Evolutionary conservation across 1,140 invertebrate genomes (phyloP).

Genomic region (Lordiphosa clarofinis): DNA sequence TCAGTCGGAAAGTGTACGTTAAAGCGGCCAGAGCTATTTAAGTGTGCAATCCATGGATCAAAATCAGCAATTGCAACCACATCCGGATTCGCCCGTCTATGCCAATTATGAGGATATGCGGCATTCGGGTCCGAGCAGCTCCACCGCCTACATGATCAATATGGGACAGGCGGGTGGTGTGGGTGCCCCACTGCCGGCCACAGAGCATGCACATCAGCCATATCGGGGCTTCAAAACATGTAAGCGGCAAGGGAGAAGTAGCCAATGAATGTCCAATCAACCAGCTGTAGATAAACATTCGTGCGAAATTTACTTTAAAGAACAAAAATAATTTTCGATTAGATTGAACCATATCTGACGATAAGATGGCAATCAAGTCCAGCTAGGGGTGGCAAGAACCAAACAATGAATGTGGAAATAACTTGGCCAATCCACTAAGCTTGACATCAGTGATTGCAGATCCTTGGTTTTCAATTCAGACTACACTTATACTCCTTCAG

Average conservation of each 20-base stretch:
- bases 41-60: slow-evolving; percentile 17
- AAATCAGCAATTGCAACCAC: slow-evolving; percentile 8
- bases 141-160: slow-evolving; percentile 43
- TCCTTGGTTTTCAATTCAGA: no score
- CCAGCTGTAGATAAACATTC: neutral
- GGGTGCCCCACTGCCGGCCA: neutral
- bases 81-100: slow-evolving; percentile 36
- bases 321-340: neutral
- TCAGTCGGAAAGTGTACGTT: slow-evolving; percentile 26
- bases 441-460: no score
- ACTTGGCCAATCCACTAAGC: no score
- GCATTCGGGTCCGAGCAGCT: slow-evolving; percentile 36
- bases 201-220: slow-evolving; percentile 16
- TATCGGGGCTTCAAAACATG: slow-evolving; percentile 55
- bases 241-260: slow-evolving; percentile 10
- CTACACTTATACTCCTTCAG: no score
- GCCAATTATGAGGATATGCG: slow-evolving; percentile 61
- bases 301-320: neutral
- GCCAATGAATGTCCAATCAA: slow-evolving; percentile 2
- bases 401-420: no score
- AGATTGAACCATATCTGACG: no score
- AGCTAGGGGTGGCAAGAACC: no score
- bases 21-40: slow-evolving; percentile 2
- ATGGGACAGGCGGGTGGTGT: slow-evolving; percentile 14
- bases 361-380: no score